A percentile compares a stretch with the other conserved stretches of the same genome.
Conservation (phyloP, 2,113 vertebrate species). For the Nanorana parkeri region DNA sequence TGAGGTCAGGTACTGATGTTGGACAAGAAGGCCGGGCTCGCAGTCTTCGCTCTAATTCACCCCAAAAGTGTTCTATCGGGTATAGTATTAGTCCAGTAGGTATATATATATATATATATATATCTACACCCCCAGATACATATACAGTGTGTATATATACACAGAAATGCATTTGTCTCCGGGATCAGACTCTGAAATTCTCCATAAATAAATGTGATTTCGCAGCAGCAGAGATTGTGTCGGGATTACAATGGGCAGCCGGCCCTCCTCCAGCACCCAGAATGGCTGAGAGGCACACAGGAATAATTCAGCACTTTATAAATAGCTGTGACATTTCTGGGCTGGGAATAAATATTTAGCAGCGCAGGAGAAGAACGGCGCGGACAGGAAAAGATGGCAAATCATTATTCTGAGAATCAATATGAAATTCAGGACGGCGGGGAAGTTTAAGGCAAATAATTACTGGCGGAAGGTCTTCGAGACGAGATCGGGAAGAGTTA, state of each 20-base stretch:
- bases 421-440: neutral
- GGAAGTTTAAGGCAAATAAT: neutral
- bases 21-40: too few species aligned
- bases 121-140: too few species aligned
- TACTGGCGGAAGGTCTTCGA: neutral
- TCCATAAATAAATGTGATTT: neutral
- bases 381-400: neutral
- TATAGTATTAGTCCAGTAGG: too few species aligned
- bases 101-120: too few species aligned
- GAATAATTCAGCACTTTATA: constrained; percentile 23
- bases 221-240: neutral
- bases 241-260: neutral
- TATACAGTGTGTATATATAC: too few species aligned
- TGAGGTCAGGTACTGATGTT: too few species aligned
- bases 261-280: constrained; percentile 7
- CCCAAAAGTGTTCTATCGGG: too few species aligned
- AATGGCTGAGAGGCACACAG: constrained; percentile 46
- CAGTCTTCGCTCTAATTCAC: too few species aligned
- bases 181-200: neutral
- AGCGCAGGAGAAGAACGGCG: neutral
- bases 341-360: constrained; percentile 18
- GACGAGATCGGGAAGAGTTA: too few species aligned
- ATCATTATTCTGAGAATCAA: constrained; percentile 20
- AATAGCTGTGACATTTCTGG: constrained; percentile 19
- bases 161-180: neutral